Percentiles rank a stretch among this genome's conserved stretches.
Evolutionary conservation across 2,113 vertebrate genomes (phyloP).

Genomic region (Urocolius indicus): DNA sequence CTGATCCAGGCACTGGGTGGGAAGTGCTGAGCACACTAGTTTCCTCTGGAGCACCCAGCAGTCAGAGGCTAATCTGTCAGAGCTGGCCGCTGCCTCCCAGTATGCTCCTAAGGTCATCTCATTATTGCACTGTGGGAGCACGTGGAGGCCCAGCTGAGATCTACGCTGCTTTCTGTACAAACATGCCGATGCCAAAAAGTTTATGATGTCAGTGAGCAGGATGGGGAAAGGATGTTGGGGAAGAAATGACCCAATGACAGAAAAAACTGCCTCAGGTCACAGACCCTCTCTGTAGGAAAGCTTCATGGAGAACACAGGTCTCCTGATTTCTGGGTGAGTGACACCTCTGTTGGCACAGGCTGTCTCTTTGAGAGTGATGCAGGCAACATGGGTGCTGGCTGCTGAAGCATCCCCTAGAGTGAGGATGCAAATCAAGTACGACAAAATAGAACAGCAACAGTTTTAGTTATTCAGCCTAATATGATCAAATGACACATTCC

Average conservation of each 20-base stretch:
- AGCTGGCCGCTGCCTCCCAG: background rate
- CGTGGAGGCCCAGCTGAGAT: background rate
- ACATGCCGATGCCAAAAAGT: background rate
- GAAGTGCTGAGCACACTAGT: background rate
- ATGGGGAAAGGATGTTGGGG: background rate
- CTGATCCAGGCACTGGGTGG: background rate
- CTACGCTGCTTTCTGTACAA: background rate
- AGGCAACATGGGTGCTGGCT: background rate
- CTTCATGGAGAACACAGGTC: background rate
- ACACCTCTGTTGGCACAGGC: background rate
- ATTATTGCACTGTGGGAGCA: fast-evolving
- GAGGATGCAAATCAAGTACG: background rate
- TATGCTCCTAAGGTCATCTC: background rate
- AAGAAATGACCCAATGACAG: background rate
- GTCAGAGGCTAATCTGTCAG: background rate
- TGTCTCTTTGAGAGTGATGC: background rate
- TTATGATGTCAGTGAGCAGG: background rate
- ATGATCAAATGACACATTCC: background rate
- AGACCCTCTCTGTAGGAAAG: background rate
- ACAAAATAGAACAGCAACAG: background rate
- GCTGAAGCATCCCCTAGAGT: background rate
- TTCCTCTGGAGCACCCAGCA: background rate
- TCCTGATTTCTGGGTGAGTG: background rate
- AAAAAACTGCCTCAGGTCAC: background rate
- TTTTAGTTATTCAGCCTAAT: background rate